A percentile compares a stretch with the other conserved stretches of the same genome.
These are phyloP conservation scores for Gephyroberyx darwinii DNA, from an alignment of 2,797 vertebrate genomes.

Conservation along the genomic window DNA sequence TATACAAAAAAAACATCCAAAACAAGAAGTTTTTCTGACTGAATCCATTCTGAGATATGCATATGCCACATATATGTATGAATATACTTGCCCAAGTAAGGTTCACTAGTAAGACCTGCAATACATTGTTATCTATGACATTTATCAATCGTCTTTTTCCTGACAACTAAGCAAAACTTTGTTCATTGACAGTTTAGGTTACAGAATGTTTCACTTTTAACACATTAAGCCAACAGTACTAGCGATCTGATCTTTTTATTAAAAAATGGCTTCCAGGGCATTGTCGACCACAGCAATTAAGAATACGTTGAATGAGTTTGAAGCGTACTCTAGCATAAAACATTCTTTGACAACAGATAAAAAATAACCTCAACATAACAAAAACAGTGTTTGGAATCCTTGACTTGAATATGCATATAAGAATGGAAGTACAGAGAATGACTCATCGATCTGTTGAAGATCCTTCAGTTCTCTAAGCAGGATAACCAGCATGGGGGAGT, in stretches of 20 bases:
- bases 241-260: conserved; percentile 46
- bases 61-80: conserved; percentile 74
- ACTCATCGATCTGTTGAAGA: conserved; percentile 31
- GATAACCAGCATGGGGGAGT: conserved; percentile 17
- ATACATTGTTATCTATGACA: conserved; percentile 70
- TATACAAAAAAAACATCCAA: conserved; percentile 80
- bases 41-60: conserved; percentile 80
- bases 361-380: conserved; percentile 38
- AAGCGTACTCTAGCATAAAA: conserved; percentile 59
- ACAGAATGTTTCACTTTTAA: conserved; percentile 57
- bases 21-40: conserved; percentile 78
- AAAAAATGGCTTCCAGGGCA: conserved; percentile 41
- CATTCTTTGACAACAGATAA: conserved; percentile 53
- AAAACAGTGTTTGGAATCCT: conserved; percentile 60
- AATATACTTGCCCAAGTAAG: conserved; percentile 63
- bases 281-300: conserved; percentile 21
- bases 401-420: conserved; percentile 45
- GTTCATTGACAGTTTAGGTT: conserved; percentile 62
- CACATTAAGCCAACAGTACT: conserved; percentile 46
- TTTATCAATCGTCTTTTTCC: conserved; percentile 62
- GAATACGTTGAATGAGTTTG: conserved; percentile 50
- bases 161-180: conserved; percentile 55
- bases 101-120: conserved; percentile 72
- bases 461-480: conserved; percentile 13
- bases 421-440: conserved; percentile 61